phyloP scores from a whole-genome alignment of 2,888 invertebrate genomes.

The Mantis religiosa region DNA sequence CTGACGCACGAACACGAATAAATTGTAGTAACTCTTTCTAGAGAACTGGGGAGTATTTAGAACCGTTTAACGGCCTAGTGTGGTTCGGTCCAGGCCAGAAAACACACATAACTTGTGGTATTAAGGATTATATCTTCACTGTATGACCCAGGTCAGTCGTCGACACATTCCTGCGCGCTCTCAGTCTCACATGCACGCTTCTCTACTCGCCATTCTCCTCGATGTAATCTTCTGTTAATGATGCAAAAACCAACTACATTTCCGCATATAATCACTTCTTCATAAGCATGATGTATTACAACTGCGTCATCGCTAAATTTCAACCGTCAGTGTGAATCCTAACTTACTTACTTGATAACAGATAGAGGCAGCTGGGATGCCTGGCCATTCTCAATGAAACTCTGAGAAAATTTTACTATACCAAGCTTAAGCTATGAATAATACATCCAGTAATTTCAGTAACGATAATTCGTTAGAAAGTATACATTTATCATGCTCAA shows the following conservation, averaged over 20 bases:
- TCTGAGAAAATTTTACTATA: no score
- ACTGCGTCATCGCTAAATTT: background rate
- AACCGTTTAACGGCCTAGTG: background rate
- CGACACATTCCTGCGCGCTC: background rate
- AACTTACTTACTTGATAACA: background rate
- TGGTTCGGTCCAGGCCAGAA: background rate
- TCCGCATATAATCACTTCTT: background rate
- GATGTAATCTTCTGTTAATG: background rate
- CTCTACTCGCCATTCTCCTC: background rate
- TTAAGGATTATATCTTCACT: background rate
- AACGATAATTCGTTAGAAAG: no score
- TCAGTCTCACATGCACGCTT: background rate
- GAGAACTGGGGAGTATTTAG: background rate
- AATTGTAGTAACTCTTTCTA: background rate
- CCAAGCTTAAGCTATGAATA: no score
- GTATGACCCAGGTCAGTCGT: background rate
- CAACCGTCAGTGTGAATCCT: background rate
- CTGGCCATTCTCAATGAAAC: background rate
- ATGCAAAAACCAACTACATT: background rate
- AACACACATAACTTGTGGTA: background rate
- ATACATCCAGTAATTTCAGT: no score
- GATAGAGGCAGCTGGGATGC: background rate
- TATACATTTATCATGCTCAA: no score
- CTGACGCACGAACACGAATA: background rate
- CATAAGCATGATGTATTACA: background rate